Conservation (phyloP, 2,888 invertebrate genomes). For the Pyrrhia umbra region DNA sequence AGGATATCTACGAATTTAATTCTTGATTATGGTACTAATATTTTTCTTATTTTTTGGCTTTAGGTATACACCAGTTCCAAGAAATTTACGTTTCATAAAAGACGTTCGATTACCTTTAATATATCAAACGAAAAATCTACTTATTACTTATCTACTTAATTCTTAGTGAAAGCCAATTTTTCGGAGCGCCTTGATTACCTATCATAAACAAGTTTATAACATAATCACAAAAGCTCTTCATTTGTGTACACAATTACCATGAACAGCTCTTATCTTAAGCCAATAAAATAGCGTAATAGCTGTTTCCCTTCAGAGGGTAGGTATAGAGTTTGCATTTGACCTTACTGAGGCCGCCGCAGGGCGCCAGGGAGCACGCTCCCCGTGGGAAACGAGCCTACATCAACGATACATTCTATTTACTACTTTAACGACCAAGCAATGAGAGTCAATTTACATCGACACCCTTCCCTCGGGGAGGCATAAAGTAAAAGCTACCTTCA, state of each 20-base stretch:
- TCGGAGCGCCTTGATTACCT: slow-evolving; percentile 40
- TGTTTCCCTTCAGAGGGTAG: slow-evolving; percentile 69
- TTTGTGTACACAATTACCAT: slow-evolving; percentile 63
- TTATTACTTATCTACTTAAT: slow-evolving; percentile 5
- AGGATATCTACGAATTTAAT: not conserved
- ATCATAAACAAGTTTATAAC: slow-evolving; percentile 63
- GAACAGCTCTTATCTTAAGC: slow-evolving; percentile 71
- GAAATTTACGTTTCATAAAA: not conserved
- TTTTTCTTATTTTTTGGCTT: not conserved
- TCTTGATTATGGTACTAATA: not conserved
- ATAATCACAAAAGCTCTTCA: slow-evolving; percentile 62
- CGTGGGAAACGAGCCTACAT: slow-evolving; percentile 44
- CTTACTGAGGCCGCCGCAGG: slow-evolving; percentile 67
- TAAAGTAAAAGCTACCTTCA: slow-evolving; percentile 77
- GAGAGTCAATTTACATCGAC: slow-evolving; percentile 71
- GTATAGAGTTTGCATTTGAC: slow-evolving; percentile 79
- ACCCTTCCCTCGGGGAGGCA: slow-evolving; percentile 33
- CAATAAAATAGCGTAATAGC: slow-evolving; percentile 76
- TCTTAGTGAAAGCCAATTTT: slow-evolving; percentile 21
- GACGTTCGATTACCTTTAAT: not conserved
- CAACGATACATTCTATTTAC: slow-evolving; percentile 57
- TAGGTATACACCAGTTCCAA: not conserved
- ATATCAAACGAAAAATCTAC: not conserved
- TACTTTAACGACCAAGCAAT: slow-evolving; percentile 66
- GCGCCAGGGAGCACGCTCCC: slow-evolving; percentile 57